These are phyloP conservation scores for Zaprionus davidi DNA, from an alignment of 1,140 invertebrate genomes.

Conservation along the genomic window DNA sequence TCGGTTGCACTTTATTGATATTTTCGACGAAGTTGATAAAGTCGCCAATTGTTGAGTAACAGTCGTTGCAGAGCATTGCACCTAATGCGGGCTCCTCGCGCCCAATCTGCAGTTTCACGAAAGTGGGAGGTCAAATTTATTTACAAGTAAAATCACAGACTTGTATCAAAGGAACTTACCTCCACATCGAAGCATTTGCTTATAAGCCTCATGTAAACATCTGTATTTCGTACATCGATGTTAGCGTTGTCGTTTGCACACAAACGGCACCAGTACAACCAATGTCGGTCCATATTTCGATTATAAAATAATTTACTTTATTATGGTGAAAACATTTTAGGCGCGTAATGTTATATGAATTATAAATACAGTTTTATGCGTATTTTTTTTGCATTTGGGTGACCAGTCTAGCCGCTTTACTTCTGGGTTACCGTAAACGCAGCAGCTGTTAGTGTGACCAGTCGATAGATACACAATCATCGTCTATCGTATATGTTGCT, in stretches of 20 bases:
- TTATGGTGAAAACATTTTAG: not conserved
- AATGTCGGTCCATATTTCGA: conserved; percentile 11
- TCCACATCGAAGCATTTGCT: conserved; percentile 67
- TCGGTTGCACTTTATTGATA: conserved; percentile 67
- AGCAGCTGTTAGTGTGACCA: conserved; percentile 47
- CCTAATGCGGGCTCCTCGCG: conserved; percentile 57
- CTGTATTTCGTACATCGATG: conserved; percentile 33
- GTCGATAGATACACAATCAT: not conserved
- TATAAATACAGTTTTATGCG: conserved; percentile 3
- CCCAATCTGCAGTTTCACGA: conserved; percentile 39
- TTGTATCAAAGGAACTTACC: conserved; percentile 20
- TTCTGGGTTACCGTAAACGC: not conserved
- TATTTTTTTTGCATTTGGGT: conserved; percentile 8
- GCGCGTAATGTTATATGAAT: conserved; percentile 5
- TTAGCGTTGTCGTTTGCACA: conserved; percentile 50
- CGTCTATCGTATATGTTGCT: not conserved
- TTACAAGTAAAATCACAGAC: not conserved
- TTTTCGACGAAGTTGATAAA: conserved; percentile 41
- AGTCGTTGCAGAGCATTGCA: conserved; percentile 54
- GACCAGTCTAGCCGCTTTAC: not conserved
- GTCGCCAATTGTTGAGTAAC: conserved; percentile 38
- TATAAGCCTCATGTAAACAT: conserved; percentile 44
- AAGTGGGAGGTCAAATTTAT: not conserved
- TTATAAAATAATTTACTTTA: not conserved
- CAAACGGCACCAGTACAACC: conserved; percentile 62